phyloP scores from a whole-genome alignment of 1,140 invertebrate species.

The Formica exsecta region DNA sequence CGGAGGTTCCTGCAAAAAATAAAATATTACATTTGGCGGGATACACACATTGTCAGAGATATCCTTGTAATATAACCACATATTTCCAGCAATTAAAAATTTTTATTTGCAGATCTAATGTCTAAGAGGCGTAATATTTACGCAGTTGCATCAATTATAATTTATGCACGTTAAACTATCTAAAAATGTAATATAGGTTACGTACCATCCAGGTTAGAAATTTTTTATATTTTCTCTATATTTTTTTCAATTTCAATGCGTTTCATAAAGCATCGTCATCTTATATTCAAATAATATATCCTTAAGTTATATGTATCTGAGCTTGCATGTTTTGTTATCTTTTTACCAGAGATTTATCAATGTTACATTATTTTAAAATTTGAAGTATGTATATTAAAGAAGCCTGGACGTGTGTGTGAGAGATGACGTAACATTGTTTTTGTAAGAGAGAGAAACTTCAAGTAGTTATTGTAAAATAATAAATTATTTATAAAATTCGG shows the following conservation, averaged over 20 bases:
- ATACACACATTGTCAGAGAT: neutral
- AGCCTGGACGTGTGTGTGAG: neutral
- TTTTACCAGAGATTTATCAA: neutral
- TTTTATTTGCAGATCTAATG: neutral
- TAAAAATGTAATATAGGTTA: conserved; percentile 48
- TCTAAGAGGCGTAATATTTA: neutral
- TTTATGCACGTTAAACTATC: neutral
- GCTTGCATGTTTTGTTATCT: neutral
- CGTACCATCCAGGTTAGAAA: conserved; percentile 62
- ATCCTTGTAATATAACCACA: neutral
- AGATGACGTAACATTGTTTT: neutral
- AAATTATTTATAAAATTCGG: neutral
- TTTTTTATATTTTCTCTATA: conserved; percentile 14
- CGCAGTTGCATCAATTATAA: neutral
- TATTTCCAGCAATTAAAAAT: neutral
- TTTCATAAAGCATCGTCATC: neutral
- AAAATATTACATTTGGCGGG: conserved; percentile 19
- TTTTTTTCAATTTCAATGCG: neutral
- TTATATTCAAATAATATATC: neutral
- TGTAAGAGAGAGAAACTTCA: conserved; percentile 30
- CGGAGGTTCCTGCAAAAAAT: conserved; percentile 56
- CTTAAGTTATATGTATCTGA: neutral
- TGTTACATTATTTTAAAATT: conserved; percentile 32
- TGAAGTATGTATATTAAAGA: conserved; percentile 12
- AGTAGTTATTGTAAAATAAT: neutral